A percentile compares a stretch with the other conserved stretches of the same genome.
These are phyloP conservation scores for Oscheius sp. DNA, from an alignment of 2,888 invertebrate species.

Conservation along the genomic window DNA sequence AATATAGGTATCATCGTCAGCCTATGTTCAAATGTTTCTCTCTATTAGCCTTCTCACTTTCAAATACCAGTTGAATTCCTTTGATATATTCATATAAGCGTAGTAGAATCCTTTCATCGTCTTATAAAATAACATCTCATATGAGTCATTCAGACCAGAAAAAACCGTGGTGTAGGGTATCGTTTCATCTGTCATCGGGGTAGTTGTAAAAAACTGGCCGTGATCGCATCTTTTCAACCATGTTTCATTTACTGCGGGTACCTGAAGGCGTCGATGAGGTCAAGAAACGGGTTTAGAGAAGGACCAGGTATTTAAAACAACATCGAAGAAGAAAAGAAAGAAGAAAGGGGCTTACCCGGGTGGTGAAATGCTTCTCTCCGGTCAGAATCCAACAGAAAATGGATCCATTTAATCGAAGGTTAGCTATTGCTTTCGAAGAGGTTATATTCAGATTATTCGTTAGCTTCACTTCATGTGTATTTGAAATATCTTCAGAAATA, in stretches of 20 bases:
- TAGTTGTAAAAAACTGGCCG: slow-evolving; percentile 59
- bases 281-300: not conserved
- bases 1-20: slow-evolving; percentile 62
- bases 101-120: slow-evolving; percentile 55
- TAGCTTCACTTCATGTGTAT: too few relatives aligned
- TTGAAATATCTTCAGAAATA: too few relatives aligned
- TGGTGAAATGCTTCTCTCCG: slow-evolving; percentile 39
- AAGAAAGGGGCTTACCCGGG: slow-evolving; percentile 33
- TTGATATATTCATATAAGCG: slow-evolving; percentile 44
- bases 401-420: slow-evolving; percentile 41
- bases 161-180: slow-evolving; percentile 61
- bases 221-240: slow-evolving; percentile 59
- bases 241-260: slow-evolving; percentile 54
- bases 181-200: slow-evolving; percentile 35
- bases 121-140: slow-evolving; percentile 57
- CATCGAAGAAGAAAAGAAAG: too few relatives aligned
- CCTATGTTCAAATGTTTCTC: slow-evolving; percentile 41
- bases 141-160: slow-evolving; percentile 47
- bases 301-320: not conserved
- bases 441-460: too few relatives aligned
- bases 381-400: slow-evolving; percentile 51
- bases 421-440: slow-evolving; percentile 37
- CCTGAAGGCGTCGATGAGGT: not conserved
- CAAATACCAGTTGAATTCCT: slow-evolving; percentile 61
- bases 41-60: slow-evolving; percentile 37